A percentile compares a stretch with the other conserved stretches of the same genome.
Conservation (phyloP, 2,113 vertebrate genomes). For the Pteronura brasiliensis region DNA sequence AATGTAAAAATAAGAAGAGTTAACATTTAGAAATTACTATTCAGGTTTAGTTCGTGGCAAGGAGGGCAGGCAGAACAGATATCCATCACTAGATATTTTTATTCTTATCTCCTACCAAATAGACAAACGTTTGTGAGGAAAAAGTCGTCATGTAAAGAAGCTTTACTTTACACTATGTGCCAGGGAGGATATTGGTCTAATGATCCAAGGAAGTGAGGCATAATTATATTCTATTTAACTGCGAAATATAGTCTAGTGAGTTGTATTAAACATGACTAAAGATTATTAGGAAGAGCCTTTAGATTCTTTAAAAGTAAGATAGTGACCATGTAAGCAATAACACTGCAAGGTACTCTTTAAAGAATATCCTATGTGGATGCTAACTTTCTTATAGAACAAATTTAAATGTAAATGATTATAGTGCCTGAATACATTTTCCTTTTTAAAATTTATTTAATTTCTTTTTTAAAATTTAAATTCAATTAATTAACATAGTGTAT, state of each 20-base stretch:
- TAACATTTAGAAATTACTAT: background rate
- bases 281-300: background rate
- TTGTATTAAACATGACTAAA: constrained; percentile 11
- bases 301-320: background rate
- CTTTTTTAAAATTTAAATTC: background rate
- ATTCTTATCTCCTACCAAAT: background rate
- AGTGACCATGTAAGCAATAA: background rate
- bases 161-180: background rate
- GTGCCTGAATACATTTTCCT: background rate
- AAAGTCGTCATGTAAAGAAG: background rate
- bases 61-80: background rate
- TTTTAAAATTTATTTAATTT: background rate
- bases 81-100: background rate
- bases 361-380: background rate
- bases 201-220: background rate
- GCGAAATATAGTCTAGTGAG: background rate
- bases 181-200: background rate
- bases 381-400: background rate
- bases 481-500: background rate
- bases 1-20: background rate
- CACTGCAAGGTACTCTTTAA: background rate
- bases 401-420: background rate
- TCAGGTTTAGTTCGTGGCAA: background rate
- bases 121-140: background rate
- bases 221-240: constrained; percentile 1